phyloP scores from a whole-genome alignment of 2,113 vertebrate species.

The Burhinus oedicnemus region DNA sequence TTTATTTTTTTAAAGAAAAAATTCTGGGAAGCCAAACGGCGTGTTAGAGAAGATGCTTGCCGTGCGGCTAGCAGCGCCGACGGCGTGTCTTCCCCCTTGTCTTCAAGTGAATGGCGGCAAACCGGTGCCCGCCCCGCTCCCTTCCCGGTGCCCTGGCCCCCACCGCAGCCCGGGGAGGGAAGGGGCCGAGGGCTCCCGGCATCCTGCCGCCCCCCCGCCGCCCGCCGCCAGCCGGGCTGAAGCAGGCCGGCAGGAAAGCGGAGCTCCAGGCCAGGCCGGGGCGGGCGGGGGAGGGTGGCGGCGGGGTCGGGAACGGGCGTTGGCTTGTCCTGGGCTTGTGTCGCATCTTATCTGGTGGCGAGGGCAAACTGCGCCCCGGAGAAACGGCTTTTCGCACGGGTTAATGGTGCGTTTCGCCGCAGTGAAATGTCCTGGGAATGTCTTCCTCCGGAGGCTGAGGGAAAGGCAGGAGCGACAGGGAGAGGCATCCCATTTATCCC shows the following conservation, averaged over 20 bases:
- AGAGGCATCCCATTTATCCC: background rate
- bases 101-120: rapidly evolving
- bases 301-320: rapidly evolving
- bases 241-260: background rate
- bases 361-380: background rate
- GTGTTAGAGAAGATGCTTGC: background rate
- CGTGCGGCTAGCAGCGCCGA: background rate
- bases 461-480: background rate
- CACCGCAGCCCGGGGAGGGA: too few relatives aligned
- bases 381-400: background rate
- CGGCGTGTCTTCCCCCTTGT: rapidly evolving
- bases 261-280: background rate
- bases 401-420: background rate
- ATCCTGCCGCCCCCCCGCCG: background rate
- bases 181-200: background rate
- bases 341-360: background rate
- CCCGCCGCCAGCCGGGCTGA: rapidly evolving
- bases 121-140: rapidly evolving
- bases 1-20: background rate
- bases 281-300: too few relatives aligned
- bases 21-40: rapidly evolving
- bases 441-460: background rate
- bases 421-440: background rate
- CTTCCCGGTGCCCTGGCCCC: background rate
- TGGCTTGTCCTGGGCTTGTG: background rate